Base-by-base conservation (phyloP, 2,888 invertebrate species). In the Pandemis cinnamomeana region DNA sequence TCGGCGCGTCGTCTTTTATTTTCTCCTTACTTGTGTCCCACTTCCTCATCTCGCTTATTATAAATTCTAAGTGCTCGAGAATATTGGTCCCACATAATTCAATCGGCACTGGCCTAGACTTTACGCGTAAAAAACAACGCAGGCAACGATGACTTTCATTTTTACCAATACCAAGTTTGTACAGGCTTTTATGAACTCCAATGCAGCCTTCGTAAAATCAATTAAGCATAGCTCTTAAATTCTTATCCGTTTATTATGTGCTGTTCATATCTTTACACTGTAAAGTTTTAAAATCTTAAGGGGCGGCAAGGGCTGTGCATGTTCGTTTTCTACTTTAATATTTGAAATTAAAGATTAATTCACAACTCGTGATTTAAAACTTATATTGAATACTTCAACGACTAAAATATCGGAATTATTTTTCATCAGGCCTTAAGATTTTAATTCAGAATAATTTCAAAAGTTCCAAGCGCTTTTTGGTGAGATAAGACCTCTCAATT, bases 41-140 rank as follows among this genome's bases (percentile, higher is more conserved):
- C 67, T 74, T 74, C 62, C 58, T 7, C 51, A 69, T 64, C 60
- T 53, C 60, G 66, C 70, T 70, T 60, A 66, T 70, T 61, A 61
- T 58, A 67, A 70, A 60, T 60, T 67, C 53, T 61, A 70, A 70
- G 70, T 44, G 73, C 44, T 44, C 44, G n/a, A 41, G 41, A 41
- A 67, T 70, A 66, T 70, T 66, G 67, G 62, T 66, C 60, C 53
- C 55, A 60, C 61, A 73, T 70, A 41, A 67, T 67, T 67, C 70
- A 71, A 55, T 74, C 61, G 61, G 46, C 60, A 74, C 15, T 70
- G 74, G 36, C 74, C 71, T 71, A 71, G 71, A 74, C 74, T 74
- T 68, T 42, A 64, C n/a, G 51, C 8, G 48, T 60, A 60, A 69
- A 61, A 71, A 69, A 69, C 64, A 46, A 36, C 53, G 36, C 6